Evolutionary conservation across 2,797 vertebrate species (phyloP).

Genomic region (Synaphobranchus kaupii): DNA sequence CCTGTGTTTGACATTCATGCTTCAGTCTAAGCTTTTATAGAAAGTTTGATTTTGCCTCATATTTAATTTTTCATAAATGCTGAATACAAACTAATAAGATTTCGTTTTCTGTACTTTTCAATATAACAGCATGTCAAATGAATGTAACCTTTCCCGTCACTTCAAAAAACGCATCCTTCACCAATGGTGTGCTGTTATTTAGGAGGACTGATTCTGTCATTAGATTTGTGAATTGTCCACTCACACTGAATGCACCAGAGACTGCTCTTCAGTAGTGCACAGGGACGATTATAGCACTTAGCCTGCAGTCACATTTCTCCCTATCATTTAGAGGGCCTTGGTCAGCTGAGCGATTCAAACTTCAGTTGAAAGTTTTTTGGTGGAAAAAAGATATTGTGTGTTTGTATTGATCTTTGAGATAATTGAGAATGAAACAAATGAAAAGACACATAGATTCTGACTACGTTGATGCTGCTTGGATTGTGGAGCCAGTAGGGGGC

Average conservation of each 20-base stretch:
- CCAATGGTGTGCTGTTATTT: neutral
- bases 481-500: no score
- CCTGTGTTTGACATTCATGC: neutral
- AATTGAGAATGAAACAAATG: neutral
- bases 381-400: neutral
- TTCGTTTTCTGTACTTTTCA: conserved; percentile 5
- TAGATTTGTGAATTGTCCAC: conserved; percentile 21
- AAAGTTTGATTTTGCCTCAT: neutral
- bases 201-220: conserved; percentile 12
- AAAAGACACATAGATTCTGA: neutral
- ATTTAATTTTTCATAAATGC: neutral
- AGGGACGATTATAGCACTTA: conserved; percentile 4
- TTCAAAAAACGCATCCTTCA: neutral
- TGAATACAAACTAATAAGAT: neutral
- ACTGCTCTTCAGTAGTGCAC: neutral
- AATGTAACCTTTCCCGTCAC: conserved; percentile 34
- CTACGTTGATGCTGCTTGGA: no score
- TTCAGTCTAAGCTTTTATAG: neutral
- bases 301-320: neutral
- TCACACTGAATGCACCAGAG: neutral
- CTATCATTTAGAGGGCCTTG: neutral
- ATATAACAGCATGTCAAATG: conserved; percentile 37
- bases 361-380: neutral
- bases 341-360: neutral
- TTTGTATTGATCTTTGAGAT: neutral